phyloP scores from a whole-genome alignment of 2,113 vertebrate species.

The Micromys minutus region DNA sequence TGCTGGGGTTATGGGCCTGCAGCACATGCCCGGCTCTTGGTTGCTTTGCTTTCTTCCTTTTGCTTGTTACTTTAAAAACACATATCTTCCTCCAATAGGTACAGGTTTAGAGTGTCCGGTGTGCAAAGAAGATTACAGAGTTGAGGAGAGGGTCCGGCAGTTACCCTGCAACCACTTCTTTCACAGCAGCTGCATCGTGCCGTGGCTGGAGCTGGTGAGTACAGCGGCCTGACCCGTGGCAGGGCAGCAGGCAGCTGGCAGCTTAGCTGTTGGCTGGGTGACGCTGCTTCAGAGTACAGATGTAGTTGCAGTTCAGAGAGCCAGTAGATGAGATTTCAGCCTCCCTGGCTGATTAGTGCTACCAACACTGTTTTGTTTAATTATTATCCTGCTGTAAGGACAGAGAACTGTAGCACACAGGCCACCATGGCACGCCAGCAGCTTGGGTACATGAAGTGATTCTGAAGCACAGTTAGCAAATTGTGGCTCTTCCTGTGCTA shows the following conservation, averaged over 20 bases:
- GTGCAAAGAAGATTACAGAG: constrained; percentile 95
- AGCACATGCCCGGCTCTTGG: not conserved
- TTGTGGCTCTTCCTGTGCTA: not conserved
- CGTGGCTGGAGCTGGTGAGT: constrained; percentile 98
- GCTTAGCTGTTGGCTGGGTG: not conserved
- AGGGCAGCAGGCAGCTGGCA: too few relatives aligned
- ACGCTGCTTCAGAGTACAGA: not conserved
- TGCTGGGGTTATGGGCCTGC: not conserved
- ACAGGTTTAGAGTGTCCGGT: constrained; percentile 96
- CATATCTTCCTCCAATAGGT: constrained; percentile 83
- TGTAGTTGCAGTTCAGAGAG: not conserved
- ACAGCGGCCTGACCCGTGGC: not conserved
- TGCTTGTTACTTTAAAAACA: constrained; percentile 43
- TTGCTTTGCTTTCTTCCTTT: not conserved
- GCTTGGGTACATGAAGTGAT: not conserved
- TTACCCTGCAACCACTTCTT: constrained; percentile 98
- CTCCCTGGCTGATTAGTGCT: not conserved
- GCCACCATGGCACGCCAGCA: not conserved
- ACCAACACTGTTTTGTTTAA: not conserved
- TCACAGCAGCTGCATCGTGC: constrained; percentile 98
- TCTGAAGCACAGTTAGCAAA: not conserved
- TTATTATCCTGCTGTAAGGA: not conserved
- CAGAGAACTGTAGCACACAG: not conserved
- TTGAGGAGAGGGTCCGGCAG: constrained; percentile 94
- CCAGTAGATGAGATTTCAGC: not conserved